phyloP scores from a whole-genome alignment of 2,113 vertebrate genomes.

The Grammomys surdaster region DNA sequence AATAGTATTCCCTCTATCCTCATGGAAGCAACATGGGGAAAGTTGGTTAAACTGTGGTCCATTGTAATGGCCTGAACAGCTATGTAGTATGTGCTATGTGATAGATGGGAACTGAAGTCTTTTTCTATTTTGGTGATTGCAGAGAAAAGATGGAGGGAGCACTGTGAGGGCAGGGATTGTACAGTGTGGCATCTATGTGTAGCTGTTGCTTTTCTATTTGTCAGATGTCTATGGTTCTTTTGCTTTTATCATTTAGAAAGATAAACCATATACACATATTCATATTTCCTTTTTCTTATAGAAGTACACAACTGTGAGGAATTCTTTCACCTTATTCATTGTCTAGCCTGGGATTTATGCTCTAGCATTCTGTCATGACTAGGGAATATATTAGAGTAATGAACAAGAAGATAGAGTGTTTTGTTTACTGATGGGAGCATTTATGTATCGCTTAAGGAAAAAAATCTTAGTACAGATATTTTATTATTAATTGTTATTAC shows the following conservation, averaged over 20 bases:
- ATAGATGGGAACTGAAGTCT: background rate
- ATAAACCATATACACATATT: background rate
- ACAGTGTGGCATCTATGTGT: background rate
- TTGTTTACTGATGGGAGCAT: background rate
- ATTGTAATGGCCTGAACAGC: background rate
- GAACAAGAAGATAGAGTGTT: background rate
- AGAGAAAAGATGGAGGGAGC: background rate
- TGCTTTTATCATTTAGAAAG: slow-evolving; percentile 21
- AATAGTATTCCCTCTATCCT: slow-evolving; percentile 5
- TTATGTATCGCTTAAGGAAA: background rate
- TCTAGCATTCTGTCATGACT: background rate
- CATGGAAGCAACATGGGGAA: background rate
- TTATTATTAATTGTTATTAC: background rate
- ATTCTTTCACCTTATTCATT: background rate
- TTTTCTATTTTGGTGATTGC: background rate
- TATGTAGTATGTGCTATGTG: background rate
- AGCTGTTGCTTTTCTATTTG: background rate
- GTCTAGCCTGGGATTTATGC: background rate
- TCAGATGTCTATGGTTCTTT: background rate
- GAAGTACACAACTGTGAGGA: background rate
- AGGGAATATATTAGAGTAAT: background rate
- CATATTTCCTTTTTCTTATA: background rate
- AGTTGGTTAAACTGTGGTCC: background rate
- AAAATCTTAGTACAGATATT: background rate
- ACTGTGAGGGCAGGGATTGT: background rate